Evolutionary conservation across 2,113 vertebrate genomes (phyloP), one percentile per base, ranked within the genome.

Genomic region (Potamarius usumacintae): DNA sequence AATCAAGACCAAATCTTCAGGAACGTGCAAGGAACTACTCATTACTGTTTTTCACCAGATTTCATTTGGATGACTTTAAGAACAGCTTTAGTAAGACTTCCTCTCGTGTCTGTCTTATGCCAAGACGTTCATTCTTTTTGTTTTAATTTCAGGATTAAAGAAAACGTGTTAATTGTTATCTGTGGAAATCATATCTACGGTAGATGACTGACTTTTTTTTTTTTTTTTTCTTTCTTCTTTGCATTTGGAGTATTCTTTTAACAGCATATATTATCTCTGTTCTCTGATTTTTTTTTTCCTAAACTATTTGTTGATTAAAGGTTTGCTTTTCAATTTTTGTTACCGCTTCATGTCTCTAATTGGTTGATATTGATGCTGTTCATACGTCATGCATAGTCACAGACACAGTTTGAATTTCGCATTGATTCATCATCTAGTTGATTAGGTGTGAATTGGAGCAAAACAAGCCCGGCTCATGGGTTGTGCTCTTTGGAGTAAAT

Each of bases 351-450:
- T 84, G 71, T 77, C 18, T 30, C 50, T 82, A 82, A 86, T 85
- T 88, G 87, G n/a, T 84, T 57, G 65, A 62, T 83, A 55, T 81
- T 30, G 77, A 53, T 34, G 34, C 20, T n/a, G 57, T 55, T 85
- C 74, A 22, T 82, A 77, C 86, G 57, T 34, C 67, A 22, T n/a
- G 50, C 76, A 0, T 20, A 52, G 86, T 74, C 79, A 30, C 69
- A 55, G 57, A 65, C 80, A 74, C 67, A 22, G 77, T 67, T 85
- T 85, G 71, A 87, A 87, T 89, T 89, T 89, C 63, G 79, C 81
- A 10, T 83, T 63, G 83, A 89, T 89, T 87, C 85, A 85, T 34
- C 60, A 17, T 85, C 85, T 83, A 80, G 78, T 80, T 89, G 83
- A 89, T 87, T 90, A 85, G 84, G 48, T 60, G 12, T 60, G 30